phyloP scores from a whole-genome alignment of 2,797 vertebrate genomes.

The Sparus aurata region DNA sequence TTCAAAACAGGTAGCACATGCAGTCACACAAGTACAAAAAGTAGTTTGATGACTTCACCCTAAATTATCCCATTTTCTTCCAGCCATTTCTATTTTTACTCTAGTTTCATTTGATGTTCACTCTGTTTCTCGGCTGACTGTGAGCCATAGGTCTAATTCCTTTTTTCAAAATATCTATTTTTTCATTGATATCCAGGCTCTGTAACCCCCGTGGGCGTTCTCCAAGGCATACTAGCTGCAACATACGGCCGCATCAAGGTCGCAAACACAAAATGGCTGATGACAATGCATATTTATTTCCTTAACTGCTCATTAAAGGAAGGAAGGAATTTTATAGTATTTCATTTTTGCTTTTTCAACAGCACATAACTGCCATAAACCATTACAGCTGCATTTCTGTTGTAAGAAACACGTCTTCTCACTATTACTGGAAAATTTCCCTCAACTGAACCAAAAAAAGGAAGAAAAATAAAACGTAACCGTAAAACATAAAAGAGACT shows the following conservation, averaged over 20 bases:
- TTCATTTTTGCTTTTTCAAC: not conserved
- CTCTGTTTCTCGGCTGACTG: slow-evolving; percentile 10
- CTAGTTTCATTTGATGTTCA: slow-evolving; percentile 20
- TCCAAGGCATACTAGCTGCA: not conserved
- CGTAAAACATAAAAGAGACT: slow-evolving; percentile 2
- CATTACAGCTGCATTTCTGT: not conserved
- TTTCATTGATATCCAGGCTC: slow-evolving; percentile 8
- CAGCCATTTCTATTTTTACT: slow-evolving; percentile 34
- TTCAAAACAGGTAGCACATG: slow-evolving; percentile 39
- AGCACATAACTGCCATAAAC: not conserved
- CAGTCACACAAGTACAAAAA: slow-evolving; percentile 48
- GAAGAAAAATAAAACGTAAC: not conserved
- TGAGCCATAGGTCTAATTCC: not conserved
- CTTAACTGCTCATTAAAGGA: not conserved
- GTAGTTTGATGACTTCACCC: slow-evolving; percentile 31
- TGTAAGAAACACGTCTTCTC: not conserved
- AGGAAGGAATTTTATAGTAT: not conserved
- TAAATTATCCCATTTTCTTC: slow-evolving; percentile 23
- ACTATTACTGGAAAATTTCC: not conserved
- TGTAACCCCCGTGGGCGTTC: not conserved
- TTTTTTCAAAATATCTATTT: not conserved
- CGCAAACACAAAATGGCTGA: not conserved
- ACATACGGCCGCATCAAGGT: not conserved
- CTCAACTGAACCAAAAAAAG: not conserved
- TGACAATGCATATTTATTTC: not conserved